Percentiles rank a stretch among this genome's conserved stretches.
phyloP scores from a whole-genome alignment of 2,888 invertebrate genomes.

The Nebria brevicollis region DNA sequence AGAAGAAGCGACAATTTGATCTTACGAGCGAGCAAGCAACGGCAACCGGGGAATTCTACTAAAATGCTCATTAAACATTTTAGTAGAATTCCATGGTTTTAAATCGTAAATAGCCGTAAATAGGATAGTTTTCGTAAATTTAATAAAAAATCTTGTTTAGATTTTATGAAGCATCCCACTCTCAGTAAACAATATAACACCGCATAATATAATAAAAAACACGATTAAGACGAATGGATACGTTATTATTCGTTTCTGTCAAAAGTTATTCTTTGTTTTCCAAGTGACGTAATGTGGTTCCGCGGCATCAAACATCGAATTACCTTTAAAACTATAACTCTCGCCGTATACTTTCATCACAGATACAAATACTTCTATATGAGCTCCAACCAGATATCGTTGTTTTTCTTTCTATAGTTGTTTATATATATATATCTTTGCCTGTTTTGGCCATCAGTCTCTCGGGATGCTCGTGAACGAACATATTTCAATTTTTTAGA shows the following conservation, averaged over 20 bases:
- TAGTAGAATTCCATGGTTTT: too few species aligned
- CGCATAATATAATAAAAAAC: background rate
- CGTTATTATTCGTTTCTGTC: background rate
- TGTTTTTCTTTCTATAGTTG: constrained; percentile 2
- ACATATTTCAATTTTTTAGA: constrained; percentile 18
- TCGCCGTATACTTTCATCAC: background rate
- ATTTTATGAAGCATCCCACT: too few species aligned
- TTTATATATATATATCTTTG: background rate
- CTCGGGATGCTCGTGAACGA: constrained; percentile 4
- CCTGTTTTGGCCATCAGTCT: background rate
- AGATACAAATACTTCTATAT: background rate
- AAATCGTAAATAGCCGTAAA: too few species aligned
- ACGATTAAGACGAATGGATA: constrained; percentile 2
- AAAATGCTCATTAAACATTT: too few species aligned
- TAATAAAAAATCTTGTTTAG: too few species aligned
- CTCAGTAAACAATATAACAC: too few species aligned
- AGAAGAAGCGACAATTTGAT: too few species aligned
- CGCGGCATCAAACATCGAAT: constrained; percentile 12
- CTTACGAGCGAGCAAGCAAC: too few species aligned
- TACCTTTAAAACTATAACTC: constrained; percentile 6
- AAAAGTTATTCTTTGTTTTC: background rate
- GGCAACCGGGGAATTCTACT: too few species aligned
- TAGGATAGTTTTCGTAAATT: too few species aligned
- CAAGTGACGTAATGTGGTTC: background rate
- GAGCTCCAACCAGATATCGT: background rate